Base-by-base conservation (phyloP, 2,888 invertebrate genomes). In the Rapana venosa region DNA sequence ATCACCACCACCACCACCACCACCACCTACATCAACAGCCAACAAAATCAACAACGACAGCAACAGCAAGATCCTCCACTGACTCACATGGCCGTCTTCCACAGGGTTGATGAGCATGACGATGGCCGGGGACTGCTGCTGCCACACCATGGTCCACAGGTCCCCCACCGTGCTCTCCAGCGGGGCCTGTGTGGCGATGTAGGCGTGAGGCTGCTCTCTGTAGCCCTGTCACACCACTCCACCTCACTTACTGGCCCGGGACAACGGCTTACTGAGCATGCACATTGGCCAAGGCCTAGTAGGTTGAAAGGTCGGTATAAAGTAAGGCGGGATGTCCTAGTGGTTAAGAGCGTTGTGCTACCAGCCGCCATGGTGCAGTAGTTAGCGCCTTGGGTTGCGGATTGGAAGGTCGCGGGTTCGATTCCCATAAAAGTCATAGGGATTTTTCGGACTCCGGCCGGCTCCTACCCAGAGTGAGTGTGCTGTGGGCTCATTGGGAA, bases 81-180 rank as follows among this genome's bases (percentile, higher is more conserved):
- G 26, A 90, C 90, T 90, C 90, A 92, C 98, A 94, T 98, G 97
- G 90, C 98, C 98, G 94, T 98, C 98, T 96, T 98, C 98, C 94
- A 97, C 97, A 91, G 98, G 97, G 96, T 98, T 98, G 0, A 98
- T 98, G 66, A 98, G 97, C 98, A 98, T 98, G 91, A 99, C 97
- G 92, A 99, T 97, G 79, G 98, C 98, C 93, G 98, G 97, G 26
- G 97, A 97, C 96, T 98, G 98, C 96, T 99, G 98, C 95, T 99
- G 98, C 99, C 99, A 99, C 88, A 98, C 97, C 99, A 99, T 98
- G 83, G 98, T 97, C 99, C 99, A 99, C 96, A 99, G 98, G 96
- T 99, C 99, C 2, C 93, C 95, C 15, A 98, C 97, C 0, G 98
- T 99, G 92, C 97, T 97, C 90, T 98, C 97, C 92, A 98, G 96